Conservation (phyloP, 2,888 invertebrate species). For the Hydriomena furcata region DNA sequence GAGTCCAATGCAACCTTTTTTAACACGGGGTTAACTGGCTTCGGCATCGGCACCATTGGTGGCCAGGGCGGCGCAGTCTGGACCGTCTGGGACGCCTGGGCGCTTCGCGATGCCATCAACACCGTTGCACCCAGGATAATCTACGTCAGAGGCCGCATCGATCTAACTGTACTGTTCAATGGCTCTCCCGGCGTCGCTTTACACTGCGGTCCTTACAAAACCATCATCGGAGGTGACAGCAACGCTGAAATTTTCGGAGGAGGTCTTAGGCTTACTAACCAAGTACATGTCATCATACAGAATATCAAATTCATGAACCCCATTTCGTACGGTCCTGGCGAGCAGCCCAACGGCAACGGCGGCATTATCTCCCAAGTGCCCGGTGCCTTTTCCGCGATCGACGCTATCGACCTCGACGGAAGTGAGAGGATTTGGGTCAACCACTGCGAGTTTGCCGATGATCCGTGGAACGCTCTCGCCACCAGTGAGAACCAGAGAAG, state of each 20-base stretch:
- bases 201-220: constrained; percentile 12
- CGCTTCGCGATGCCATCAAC: constrained; percentile 21
- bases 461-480: constrained; percentile 23
- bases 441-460: constrained; percentile 31
- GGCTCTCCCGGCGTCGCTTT: constrained; percentile 21
- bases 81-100: constrained; percentile 29
- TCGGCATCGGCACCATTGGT: constrained; percentile 12
- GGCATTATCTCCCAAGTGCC: constrained; percentile 18
- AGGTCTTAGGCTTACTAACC: background rate
- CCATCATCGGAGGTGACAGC: constrained; percentile 18
- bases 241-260: constrained; percentile 27
- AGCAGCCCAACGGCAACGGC: constrained; percentile 27
- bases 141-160: constrained; percentile 27
- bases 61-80: constrained; percentile 24
- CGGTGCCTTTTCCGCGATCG: constrained; percentile 21
- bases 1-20: background rate
- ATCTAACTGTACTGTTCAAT: constrained; percentile 16
- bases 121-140: constrained; percentile 10
- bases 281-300: constrained; percentile 16
- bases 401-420: constrained; percentile 12
- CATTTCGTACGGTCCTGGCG: constrained; percentile 24
- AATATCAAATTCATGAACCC: constrained; percentile 26
- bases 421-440: constrained; percentile 17
- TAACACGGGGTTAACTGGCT: constrained; percentile 2
- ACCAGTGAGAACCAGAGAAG: constrained; percentile 10